These are phyloP conservation scores for Galago senegalensis DNA, from an alignment of 2,797 vertebrate genomes.

Conservation along the genomic window DNA sequence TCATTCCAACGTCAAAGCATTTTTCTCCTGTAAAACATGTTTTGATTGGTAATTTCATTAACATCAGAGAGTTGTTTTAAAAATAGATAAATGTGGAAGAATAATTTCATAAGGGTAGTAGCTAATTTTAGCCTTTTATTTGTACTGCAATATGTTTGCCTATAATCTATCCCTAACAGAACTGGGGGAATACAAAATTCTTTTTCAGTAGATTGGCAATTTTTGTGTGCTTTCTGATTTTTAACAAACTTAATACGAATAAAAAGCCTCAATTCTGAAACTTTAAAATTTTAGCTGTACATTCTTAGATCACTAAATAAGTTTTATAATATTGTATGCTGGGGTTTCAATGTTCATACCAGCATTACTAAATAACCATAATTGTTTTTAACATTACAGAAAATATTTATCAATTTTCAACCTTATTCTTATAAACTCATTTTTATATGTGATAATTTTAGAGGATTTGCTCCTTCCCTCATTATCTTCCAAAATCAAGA, in stretches of 20 bases:
- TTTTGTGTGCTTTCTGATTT: constrained; percentile 6
- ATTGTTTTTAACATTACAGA: constrained; percentile 5
- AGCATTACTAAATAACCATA: background rate
- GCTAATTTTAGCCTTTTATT: constrained; percentile 14
- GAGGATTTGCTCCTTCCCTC: background rate
- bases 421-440: background rate
- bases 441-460: background rate
- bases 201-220: constrained; percentile 9
- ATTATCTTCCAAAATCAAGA: constrained; percentile 33
- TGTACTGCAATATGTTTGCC: background rate
- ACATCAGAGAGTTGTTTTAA: background rate
- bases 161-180: background rate
- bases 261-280: background rate
- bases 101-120: background rate
- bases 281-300: background rate
- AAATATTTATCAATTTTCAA: background rate
- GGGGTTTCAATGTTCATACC: background rate
- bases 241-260: background rate
- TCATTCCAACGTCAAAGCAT: background rate
- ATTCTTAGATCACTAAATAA: background rate
- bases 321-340: background rate
- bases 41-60: constrained; percentile 48
- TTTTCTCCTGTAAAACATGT: background rate
- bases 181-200: background rate
- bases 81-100: background rate